Percentiles rank a stretch among this genome's conserved stretches.
phyloP scores from a whole-genome alignment of 2,888 invertebrate genomes.

The Ceramica pisi region DNA sequence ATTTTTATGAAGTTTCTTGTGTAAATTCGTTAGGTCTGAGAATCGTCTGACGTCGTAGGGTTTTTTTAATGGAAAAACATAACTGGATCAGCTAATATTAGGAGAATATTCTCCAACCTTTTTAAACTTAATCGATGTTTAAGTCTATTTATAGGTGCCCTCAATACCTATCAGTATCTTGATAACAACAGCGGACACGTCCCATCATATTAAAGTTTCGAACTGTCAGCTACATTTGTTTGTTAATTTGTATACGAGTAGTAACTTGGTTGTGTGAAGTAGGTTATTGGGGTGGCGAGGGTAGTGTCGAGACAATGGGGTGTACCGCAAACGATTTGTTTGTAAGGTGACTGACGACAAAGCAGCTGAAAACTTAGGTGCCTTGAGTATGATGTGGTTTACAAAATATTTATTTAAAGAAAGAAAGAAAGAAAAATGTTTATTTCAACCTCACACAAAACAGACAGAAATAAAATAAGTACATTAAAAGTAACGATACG shows the following conservation, averaged over 20 bases:
- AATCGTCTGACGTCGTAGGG: too few relatives aligned
- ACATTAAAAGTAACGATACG: too few relatives aligned
- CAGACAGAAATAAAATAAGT: too few relatives aligned
- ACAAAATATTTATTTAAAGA: background rate
- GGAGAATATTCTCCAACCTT: too few relatives aligned
- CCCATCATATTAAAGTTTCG: slow-evolving; percentile 23
- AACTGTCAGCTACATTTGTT: slow-evolving; percentile 55
- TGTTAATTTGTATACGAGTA: slow-evolving; percentile 40
- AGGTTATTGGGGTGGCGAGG: slow-evolving; percentile 45
- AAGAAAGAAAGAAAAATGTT: too few relatives aligned
- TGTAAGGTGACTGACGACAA: slow-evolving; percentile 11
- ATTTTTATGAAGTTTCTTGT: too few relatives aligned
- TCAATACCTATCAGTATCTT: background rate
- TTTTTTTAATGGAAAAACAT: too few relatives aligned
- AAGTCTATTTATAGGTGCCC: background rate
- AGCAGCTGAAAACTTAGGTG: slow-evolving; percentile 5
- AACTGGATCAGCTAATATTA: too few relatives aligned
- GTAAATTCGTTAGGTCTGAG: too few relatives aligned
- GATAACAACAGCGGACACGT: slow-evolving; percentile 10
- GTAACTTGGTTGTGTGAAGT: slow-evolving; percentile 44
- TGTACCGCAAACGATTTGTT: slow-evolving; percentile 25
- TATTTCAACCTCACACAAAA: too few relatives aligned
- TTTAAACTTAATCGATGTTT: too few relatives aligned
- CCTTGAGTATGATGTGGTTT: background rate
- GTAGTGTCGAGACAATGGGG: slow-evolving; percentile 24